Percentiles rank a stretch among this genome's conserved stretches.
Conservation (phyloP, 2,888 invertebrate species). For the Acronicta alni region DNA sequence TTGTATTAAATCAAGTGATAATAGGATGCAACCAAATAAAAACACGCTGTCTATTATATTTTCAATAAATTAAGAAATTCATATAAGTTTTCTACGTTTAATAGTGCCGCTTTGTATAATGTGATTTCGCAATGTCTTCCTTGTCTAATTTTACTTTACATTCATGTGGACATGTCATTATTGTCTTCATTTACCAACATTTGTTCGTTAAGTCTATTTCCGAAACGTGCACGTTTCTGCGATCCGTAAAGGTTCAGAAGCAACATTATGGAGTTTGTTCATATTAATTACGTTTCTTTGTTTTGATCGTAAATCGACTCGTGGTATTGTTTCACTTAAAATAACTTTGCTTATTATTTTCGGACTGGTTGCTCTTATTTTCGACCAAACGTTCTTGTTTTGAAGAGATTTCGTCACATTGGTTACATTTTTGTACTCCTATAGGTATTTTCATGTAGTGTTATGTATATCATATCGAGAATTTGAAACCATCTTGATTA, state of each 20-base stretch:
- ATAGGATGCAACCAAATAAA: constrained; percentile 16
- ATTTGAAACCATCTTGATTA: no score
- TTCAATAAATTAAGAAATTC: constrained; percentile 2
- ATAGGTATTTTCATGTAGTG: neutral
- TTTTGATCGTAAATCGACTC: constrained; percentile 49
- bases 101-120: constrained; percentile 26
- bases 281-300: constrained; percentile 62
- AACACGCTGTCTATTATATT: constrained; percentile 1
- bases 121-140: constrained; percentile 55
- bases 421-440: neutral
- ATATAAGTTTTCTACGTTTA: constrained; percentile 14
- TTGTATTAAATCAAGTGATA: constrained; percentile 16
- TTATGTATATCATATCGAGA: no score
- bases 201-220: constrained; percentile 78
- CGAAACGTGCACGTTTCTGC: constrained; percentile 61
- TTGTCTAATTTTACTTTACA: constrained; percentile 72
- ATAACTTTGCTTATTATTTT: constrained; percentile 24
- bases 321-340: constrained; percentile 33
- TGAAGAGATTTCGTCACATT: neutral
- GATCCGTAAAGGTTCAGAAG: constrained; percentile 54
- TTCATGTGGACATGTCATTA: constrained; percentile 77
- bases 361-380: constrained; percentile 21
- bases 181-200: constrained; percentile 76
- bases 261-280: constrained; percentile 44
- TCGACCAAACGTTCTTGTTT: neutral